Evolutionary conservation across 2,888 invertebrate genomes (phyloP), one percentile per base, ranked within the genome.

Genomic region (Adelphocoris suturalis): DNA sequence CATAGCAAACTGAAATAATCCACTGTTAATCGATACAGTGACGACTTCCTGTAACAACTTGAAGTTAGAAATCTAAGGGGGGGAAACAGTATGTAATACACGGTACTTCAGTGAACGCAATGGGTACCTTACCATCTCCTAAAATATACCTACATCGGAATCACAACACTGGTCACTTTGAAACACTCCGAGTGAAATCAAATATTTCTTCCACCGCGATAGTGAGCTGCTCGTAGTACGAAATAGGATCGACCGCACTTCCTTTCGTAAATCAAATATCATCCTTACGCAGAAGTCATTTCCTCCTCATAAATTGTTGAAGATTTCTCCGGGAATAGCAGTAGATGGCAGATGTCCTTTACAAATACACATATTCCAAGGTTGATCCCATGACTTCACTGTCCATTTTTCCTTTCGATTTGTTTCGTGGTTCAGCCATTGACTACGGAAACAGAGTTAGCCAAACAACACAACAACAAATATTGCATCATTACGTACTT

Each of bases 401-500:
- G 16, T n/a, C 57, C 57, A 57, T 23, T 23, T 68, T 68, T 4
- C 68, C 23, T 68, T 68, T 52, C 11, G 13, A 37, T 37, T 75
- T n/a, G 23, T 48, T 52, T 82, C 23, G 57, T 23, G 19, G 85
- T 55, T 61, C 85, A 46, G 85, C 37, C 47, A 27, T 68, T 16
- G 37, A 75, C 86, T 86, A 86, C 86, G 75, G 48, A 75, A 86
- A 86, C 86, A 86, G 86, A 86, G 86, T 86, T 86, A 86, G 86
- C 23, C 86, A 75, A 68, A 86, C 86, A 86, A 86, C 46, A 47
- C 37, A 86, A 61, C 85, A 85, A 85, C 7, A 68, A 68, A 68
- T 68, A 19, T 68, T 37, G 55, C 47, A 47, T 47, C 37, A 82
- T 82, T 82, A 82, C 47, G 75, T 86, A 86, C 86, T 86, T 86